phyloP scores from a whole-genome alignment of 2,797 vertebrate genomes.

The Epinephelus awoara region DNA sequence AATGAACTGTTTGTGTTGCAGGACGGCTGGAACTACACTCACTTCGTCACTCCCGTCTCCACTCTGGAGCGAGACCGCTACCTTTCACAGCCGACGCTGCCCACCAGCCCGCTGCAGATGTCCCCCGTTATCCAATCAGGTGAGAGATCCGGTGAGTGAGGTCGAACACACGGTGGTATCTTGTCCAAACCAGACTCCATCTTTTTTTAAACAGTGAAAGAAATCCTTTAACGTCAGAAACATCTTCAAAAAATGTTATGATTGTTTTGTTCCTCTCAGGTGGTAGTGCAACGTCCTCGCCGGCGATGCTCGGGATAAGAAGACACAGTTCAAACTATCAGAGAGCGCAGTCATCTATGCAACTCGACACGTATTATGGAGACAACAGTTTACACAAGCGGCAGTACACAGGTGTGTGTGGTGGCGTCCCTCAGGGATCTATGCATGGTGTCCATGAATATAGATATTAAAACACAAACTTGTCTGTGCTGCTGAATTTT shows the following conservation, averaged over 20 bases:
- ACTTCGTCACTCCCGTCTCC: slow-evolving; percentile 97
- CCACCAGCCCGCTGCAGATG: slow-evolving; percentile 95
- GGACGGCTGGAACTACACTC: slow-evolving; percentile 99
- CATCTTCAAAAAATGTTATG: not conserved
- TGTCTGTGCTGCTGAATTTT: slow-evolving; percentile 13
- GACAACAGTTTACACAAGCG: slow-evolving; percentile 92
- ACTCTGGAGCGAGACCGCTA: slow-evolving; percentile 96
- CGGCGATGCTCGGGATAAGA: slow-evolving; percentile 94
- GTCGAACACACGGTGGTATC: not conserved
- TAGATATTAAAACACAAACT: too few species aligned
- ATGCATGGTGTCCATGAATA: too few species aligned
- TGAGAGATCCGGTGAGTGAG: slow-evolving; percentile 71
- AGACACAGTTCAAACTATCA: slow-evolving; percentile 94
- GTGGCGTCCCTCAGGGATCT: too few species aligned
- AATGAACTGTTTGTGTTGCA: slow-evolving; percentile 62
- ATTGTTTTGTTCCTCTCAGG: slow-evolving; percentile 78
- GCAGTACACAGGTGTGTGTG: slow-evolving; percentile 89
- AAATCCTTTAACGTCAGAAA: not conserved
- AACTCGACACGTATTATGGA: slow-evolving; percentile 95
- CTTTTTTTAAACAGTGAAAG: accelerated
- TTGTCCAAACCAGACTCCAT: not conserved
- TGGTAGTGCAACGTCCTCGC: slow-evolving; percentile 96
- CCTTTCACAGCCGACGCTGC: slow-evolving; percentile 96
- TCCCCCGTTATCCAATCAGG: slow-evolving; percentile 97
- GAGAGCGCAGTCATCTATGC: slow-evolving; percentile 95